Evolutionary conservation across 2,888 invertebrate genomes (phyloP), one percentile per base, ranked within the genome.

Genomic region (Drosophila tanythrix): DNA sequence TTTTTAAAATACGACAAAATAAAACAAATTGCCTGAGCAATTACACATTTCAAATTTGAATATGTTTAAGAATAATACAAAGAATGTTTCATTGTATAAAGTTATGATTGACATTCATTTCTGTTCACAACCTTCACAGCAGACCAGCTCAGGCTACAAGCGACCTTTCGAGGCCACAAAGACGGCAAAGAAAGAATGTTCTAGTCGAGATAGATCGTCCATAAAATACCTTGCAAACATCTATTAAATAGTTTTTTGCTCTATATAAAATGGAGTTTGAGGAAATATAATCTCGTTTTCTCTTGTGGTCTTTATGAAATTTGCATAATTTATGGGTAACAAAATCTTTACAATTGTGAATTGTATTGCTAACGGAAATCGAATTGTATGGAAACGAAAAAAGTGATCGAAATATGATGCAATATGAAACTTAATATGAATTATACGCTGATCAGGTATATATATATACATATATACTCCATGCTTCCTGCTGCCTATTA

Each of bases 71-170:
- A 40, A 55, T 13, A 25, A 60, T 31, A 27, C 8, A 5, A 40
- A 29, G 3, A 33, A 25, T 60, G 27, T 36, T 46, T 31, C 6
- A 31, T 62, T 57, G 40, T 59, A 63, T 13, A 15, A 36, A 50
- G n/a, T 21, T 21, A 46, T 53, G 64, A 71, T 52, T 72, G 40
- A 27, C 67, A 63, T 63, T 67, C 15, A 38, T 36, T 76, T 52
- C 48, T 38, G 36, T 36, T 25, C 31, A 43, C 21, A 56, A 13
- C 33, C 43, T 71, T 71, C 52, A 29, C 35, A 53, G 53, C 64
- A 64, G 58, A 50, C 29, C 38, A 64, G 55, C 63, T 67, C 36
- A 43, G 38, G 50, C 56, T 51, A 38, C 29, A 33, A 59, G 35
- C 50, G 46, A 68, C 58, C 66, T 40, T 51, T 38, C 11, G 3